Base-by-base conservation (phyloP, 2,888 invertebrate genomes). In the Dynastes grantii region DNA sequence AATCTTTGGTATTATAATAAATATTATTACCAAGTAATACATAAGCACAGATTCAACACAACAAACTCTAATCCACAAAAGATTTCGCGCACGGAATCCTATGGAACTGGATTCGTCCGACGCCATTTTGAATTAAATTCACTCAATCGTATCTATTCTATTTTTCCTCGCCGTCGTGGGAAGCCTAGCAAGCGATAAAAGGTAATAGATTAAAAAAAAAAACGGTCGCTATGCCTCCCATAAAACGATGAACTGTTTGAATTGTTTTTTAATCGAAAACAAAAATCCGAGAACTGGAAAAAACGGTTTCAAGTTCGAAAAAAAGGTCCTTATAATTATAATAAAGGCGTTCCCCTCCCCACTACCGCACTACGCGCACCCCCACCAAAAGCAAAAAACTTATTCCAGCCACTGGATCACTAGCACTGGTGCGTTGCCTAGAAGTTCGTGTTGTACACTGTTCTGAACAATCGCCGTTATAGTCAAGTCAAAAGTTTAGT, bases 301-400 rank as follows among this genome's bases (percentile, higher is more conserved):
- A 53, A 73, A 22, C 32, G 37, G 32, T 11, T 11, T 11, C 16
- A 73, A 61, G 40, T 45, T 71, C 53, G 16, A 8, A 68, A 67
- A 76, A 76, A 68, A 65, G 73, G 78, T 79, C 80, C 78, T 76
- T 77, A 45, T 45, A 81, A 81, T 49, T 82, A 83, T 83, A 84
- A 84, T 83, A 83, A 83, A 85, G 85, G 86, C 85, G 85, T 85
- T 83, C 45, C 78, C 81, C 85, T 83, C 68, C 83, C 85, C 85
- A 83, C 84, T 83, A 84, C 82, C 68, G 40, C 40, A 67, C 77
- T 40, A 78, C 79, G 79, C 78, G 78, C 80, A 76, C 80, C 81
- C 68, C 82, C 83, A 61, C 61, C 73, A 40, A 9, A n/a, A 9
- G 27, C 45, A 71, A 71, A 75, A 49, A 75, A 75, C 61, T 45